Evolutionary conservation across 2,113 vertebrate genomes (phyloP).

Genomic region (Caranx ignobilis): DNA sequence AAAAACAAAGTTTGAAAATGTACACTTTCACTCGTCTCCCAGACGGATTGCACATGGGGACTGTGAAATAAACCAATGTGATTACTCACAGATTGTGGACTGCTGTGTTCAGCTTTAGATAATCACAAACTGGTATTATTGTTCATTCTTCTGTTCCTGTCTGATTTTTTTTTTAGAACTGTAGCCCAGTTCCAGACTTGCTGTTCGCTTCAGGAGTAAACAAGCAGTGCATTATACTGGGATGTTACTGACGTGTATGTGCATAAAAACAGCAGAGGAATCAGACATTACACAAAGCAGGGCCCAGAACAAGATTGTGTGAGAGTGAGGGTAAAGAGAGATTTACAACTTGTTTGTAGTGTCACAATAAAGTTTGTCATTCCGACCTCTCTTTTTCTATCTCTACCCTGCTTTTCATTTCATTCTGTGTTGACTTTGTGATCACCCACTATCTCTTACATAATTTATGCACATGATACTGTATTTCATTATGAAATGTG

Average conservation of each 20-base stretch:
- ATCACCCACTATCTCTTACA: not conserved
- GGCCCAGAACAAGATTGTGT: not conserved
- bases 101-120: slow-evolving; percentile 12
- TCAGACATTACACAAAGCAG: slow-evolving; percentile 17
- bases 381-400: not conserved
- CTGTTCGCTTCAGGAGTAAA: slow-evolving; percentile 20
- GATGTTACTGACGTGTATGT: slow-evolving; percentile 7
- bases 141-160: not conserved
- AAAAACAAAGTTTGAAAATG: not conserved
- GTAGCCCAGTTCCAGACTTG: slow-evolving; percentile 7
- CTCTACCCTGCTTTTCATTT: slow-evolving; percentile 3
- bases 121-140: slow-evolving; percentile 17
- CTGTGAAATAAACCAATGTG: not conserved
- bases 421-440: not conserved
- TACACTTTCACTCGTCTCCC: not conserved
- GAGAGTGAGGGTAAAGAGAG: not conserved
- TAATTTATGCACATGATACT: not conserved
- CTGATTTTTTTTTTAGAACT: slow-evolving; percentile 5
- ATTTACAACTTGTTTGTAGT: not conserved
- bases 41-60: not conserved
- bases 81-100: slow-evolving; percentile 8
- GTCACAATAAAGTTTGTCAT: not conserved
- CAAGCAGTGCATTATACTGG: slow-evolving; percentile 24
- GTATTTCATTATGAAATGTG: not conserved
- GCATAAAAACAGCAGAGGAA: slow-evolving; percentile 18